phyloP scores from a whole-genome alignment of 2,888 invertebrate genomes.

The Aphidius colemani region DNA sequence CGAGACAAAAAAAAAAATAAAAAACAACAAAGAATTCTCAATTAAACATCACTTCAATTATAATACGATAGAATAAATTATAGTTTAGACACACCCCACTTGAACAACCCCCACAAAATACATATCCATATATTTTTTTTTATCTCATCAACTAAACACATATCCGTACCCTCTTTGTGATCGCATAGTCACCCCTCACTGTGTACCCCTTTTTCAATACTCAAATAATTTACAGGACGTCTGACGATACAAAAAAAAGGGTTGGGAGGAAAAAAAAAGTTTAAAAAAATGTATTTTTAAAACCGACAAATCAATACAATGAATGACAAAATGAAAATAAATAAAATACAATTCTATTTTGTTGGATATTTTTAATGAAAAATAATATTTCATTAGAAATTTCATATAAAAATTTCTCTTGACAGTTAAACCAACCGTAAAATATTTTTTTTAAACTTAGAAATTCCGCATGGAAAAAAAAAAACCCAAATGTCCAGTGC shows the following conservation, averaged over 20 bases:
- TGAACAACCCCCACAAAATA: conserved; percentile 10
- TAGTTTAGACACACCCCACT: conserved; percentile 25
- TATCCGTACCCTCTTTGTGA: conserved; percentile 12
- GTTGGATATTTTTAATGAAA: too few relatives aligned
- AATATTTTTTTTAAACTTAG: too few relatives aligned
- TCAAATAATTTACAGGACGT: conserved; percentile 1
- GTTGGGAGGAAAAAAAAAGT: not conserved
- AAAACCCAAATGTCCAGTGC: not conserved
- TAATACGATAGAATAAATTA: conserved; percentile 20
- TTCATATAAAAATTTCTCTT: too few relatives aligned
- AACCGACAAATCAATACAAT: not conserved
- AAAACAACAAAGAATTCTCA: conserved; percentile 5
- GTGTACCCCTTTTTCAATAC: not conserved
- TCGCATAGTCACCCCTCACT: conserved; percentile 21
- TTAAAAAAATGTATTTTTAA: not conserved
- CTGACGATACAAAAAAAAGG: too few relatives aligned
- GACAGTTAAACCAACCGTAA: too few relatives aligned
- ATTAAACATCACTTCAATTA: conserved; percentile 28
- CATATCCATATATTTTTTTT: conserved; percentile 7
- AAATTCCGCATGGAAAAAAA: not conserved
- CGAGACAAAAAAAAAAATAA: not conserved
- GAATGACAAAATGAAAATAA: not conserved
- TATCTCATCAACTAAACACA: conserved; percentile 10
- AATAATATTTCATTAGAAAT: too few relatives aligned
- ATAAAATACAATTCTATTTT: not conserved